Conservation (phyloP, 2,888 invertebrate species). For the Drosophila sordidapex region DNA sequence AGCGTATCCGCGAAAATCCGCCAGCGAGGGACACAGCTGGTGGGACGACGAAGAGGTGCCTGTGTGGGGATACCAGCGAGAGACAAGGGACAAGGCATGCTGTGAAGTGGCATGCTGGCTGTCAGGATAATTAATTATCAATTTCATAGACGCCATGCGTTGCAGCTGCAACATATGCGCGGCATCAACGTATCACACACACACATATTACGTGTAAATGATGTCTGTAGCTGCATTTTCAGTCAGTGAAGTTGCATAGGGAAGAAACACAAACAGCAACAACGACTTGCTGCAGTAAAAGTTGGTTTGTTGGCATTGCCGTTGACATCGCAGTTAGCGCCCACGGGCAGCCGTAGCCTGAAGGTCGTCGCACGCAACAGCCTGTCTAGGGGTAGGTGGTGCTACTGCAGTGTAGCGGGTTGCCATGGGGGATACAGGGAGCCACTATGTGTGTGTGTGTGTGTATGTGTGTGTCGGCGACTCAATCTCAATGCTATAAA, state of each 20-base stretch:
- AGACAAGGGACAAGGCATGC: slow-evolving; percentile 13
- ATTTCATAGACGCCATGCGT: slow-evolving; percentile 62
- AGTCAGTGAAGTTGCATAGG: slow-evolving; percentile 42
- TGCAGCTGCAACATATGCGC: slow-evolving; percentile 34
- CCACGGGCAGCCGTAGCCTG: slow-evolving; percentile 41
- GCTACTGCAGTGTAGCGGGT: slow-evolving; percentile 9
- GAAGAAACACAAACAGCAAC: slow-evolving; percentile 9
- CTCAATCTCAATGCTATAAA: slow-evolving; percentile 74
- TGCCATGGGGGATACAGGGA: not conserved
- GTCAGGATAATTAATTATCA: slow-evolving; percentile 81
- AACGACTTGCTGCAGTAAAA: slow-evolving; percentile 23
- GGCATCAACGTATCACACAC: slow-evolving; percentile 22
- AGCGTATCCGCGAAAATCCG: slow-evolving; percentile 72
- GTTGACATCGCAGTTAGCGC: slow-evolving; percentile 46
- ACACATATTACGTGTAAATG: slow-evolving; percentile 1
- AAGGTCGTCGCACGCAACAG: slow-evolving; percentile 61
- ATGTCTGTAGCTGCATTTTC: slow-evolving; percentile 34
- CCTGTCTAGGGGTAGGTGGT: not conserved
- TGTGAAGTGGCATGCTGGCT: slow-evolving; percentile 13
- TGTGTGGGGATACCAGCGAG: slow-evolving; percentile 13
- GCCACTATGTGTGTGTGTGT: slow-evolving; percentile 6
- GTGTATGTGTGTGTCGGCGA: slow-evolving; percentile 27
- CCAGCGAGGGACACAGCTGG: slow-evolving; percentile 33
- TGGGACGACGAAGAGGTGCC: slow-evolving; percentile 4
- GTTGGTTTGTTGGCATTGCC: slow-evolving; percentile 32